Percentiles rank a stretch among this genome's conserved stretches.
phyloP scores from a whole-genome alignment of 2,797 vertebrate species.

The Alosa sapidissima region DNA sequence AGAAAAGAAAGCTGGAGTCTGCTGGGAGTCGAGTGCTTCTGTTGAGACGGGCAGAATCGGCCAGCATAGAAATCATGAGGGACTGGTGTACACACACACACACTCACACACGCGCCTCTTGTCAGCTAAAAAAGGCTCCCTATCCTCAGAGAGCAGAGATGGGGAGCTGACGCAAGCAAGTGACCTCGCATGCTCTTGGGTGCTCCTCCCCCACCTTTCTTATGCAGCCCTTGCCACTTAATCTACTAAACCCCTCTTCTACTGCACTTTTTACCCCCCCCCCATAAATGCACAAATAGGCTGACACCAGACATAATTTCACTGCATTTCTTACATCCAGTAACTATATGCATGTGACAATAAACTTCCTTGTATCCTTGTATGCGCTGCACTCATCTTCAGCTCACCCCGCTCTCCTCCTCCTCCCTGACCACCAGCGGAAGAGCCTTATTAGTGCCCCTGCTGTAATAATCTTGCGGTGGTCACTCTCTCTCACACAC shows the following conservation, averaged over 20 bases:
- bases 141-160: constrained; percentile 38
- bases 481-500: no score
- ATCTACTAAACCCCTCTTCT: no score
- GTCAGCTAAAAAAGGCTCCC: constrained; percentile 56
- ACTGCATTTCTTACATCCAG: no score
- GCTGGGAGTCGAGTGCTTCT: constrained; percentile 55
- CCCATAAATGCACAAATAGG: no score
- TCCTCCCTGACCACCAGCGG: neutral
- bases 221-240: no score
- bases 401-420: neutral
- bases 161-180: constrained; percentile 44
- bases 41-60: constrained; percentile 30
- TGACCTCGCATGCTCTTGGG: constrained; percentile 57
- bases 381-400: neutral
- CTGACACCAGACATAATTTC: no score
- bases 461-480: no score
- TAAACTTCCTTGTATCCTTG: constrained; percentile 61
- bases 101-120: no score
- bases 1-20: constrained; percentile 50
- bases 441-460: neutral
- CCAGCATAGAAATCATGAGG: constrained; percentile 66
- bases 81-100: constrained; percentile 38
- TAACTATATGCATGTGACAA: no score
- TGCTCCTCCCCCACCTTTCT: no score
- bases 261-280: no score